A percentile compares a stretch with the other conserved stretches of the same genome.
phyloP scores from a whole-genome alignment of 2,113 vertebrate genomes.

The Callipepla squamata region DNA sequence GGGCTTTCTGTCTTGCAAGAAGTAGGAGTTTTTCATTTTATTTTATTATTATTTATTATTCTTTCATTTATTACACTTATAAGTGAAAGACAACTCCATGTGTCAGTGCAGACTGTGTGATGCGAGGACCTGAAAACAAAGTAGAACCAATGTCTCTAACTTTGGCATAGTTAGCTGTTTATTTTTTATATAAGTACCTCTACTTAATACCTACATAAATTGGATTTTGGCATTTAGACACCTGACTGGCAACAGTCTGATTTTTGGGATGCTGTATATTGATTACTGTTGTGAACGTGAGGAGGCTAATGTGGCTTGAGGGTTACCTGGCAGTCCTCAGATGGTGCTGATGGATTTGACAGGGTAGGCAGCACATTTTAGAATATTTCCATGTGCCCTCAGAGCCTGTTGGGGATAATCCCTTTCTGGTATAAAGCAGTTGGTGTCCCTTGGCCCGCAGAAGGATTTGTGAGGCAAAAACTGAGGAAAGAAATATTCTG shows the following conservation, averaged over 20 bases:
- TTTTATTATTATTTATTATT: too few relatives aligned
- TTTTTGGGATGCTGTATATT: background rate
- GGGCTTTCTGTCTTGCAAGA: background rate
- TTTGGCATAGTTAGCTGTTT: background rate
- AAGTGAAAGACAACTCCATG: background rate
- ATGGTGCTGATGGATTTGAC: background rate
- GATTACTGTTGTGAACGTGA: background rate
- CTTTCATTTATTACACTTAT: background rate
- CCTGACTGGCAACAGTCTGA: background rate
- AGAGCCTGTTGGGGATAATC: background rate
- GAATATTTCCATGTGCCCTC: background rate
- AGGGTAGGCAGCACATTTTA: background rate
- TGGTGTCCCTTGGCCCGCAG: rapidly evolving
- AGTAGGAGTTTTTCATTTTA: background rate
- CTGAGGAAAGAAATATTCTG: background rate
- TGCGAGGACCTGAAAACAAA: background rate
- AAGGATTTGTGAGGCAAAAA: background rate
- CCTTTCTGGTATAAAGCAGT: background rate
- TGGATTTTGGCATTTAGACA: background rate
- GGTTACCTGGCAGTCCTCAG: background rate
- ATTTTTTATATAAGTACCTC: background rate
- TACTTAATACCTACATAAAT: background rate
- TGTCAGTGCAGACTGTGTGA: background rate
- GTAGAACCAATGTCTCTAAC: background rate
- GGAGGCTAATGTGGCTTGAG: background rate